phyloP scores from a whole-genome alignment of 2,113 vertebrate species.

The Gasterosteus nipponicus region DNA sequence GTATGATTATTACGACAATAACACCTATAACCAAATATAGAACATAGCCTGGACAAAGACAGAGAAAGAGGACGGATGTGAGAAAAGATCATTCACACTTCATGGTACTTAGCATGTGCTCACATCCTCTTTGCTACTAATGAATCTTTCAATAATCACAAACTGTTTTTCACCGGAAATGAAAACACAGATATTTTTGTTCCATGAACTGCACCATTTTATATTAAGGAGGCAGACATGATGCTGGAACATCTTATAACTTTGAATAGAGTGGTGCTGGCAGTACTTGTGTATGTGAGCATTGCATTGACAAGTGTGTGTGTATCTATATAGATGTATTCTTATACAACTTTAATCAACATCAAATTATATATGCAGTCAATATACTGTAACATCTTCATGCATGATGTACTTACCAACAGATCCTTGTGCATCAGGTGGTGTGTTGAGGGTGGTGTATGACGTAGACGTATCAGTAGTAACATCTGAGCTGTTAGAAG shows the following conservation, averaged over 20 bases:
- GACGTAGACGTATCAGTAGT: not conserved
- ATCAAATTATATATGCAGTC: not conserved
- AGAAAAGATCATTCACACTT: not conserved
- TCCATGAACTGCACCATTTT: not conserved
- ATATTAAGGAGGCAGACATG: not conserved
- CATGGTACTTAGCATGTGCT: not conserved
- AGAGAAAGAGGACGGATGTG: not conserved
- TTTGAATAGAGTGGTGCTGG: too few species aligned
- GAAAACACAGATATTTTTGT: not conserved
- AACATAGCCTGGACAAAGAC: constrained; percentile 8
- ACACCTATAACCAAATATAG: not conserved
- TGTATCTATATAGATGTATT: not conserved
- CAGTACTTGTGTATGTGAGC: not conserved
- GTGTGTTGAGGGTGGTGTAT: not conserved
- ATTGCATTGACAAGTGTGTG: not conserved
- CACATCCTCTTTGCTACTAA: not conserved
- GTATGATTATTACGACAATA: not conserved
- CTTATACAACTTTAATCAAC: not conserved
- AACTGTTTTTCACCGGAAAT: not conserved
- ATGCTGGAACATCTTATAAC: too few species aligned
- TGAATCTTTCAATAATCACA: not conserved
- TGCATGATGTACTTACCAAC: constrained; percentile 1
- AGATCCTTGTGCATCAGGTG: not conserved
- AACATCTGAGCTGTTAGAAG: not conserved
- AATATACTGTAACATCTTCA: not conserved